Evolutionary conservation across 1,140 invertebrate species (phyloP), one percentile per base, ranked within the genome.

Genomic region (Ceratosolen solmsi): DNA sequence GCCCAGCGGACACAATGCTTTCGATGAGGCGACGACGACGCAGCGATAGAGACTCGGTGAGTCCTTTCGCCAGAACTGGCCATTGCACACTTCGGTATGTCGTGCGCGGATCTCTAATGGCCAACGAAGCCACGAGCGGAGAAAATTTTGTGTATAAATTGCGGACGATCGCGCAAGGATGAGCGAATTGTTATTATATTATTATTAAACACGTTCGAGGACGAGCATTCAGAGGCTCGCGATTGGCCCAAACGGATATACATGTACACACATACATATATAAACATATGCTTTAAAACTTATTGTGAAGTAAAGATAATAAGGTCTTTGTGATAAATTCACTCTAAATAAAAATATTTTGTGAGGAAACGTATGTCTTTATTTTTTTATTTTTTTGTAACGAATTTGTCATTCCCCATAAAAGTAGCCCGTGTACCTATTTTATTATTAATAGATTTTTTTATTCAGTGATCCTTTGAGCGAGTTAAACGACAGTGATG

Each of bases 331-430:
- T 33, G 56, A 74, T 72, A 36, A 51, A 65, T 38, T 68, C 76
- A 76, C 82, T 83, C 71, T 79, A 25, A 83, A 79, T 83, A 82
- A n/a, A 72, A 83, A 83, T 83, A 83, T 83, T 83, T 83, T 83
- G 76, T 83, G 76, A 83, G 76, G 75, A 83, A 70, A 58, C 33
- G 15, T 3, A 56, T 63, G 22, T 63, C 9, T 63, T 80, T 70
- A 56, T 76, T 70, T 70, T 51, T 70, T 70, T 49, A n/a, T n/a
- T n/a, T 13, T 2, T 51, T 68, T 76, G 9, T 5, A 9, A 51
- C 17, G 7, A 30, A 25, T 51, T 20, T 68, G 1, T 68, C 30
- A 36, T 63, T 63, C 33, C 27, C 60, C 17, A 15, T 25, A 33
- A n/a, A 46, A 70, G 15, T n/a, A 5, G 41, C 13, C 41, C 41